Evolutionary conservation across 2,888 invertebrate species (phyloP).

Genomic region (Pristionchus japonicus): DNA sequence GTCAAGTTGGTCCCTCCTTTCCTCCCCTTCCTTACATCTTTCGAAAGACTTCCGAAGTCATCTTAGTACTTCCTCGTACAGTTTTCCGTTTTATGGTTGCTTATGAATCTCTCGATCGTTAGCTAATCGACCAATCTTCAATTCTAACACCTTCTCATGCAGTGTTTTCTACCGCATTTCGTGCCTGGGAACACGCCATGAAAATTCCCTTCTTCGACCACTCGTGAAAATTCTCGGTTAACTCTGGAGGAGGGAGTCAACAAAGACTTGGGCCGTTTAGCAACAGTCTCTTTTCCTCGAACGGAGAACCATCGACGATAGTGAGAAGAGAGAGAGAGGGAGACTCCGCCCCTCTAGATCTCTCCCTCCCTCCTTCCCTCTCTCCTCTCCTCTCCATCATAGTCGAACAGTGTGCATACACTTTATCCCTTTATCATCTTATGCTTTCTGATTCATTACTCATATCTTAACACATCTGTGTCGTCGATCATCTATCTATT

Average conservation of each 20-base stretch:
- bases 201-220: neutral
- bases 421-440: neutral
- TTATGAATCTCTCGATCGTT: no score
- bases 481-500: neutral
- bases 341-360: conserved; percentile 23
- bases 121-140: neutral
- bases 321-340: neutral
- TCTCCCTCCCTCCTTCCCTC: neutral
- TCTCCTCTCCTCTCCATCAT: neutral
- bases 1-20: neutral
- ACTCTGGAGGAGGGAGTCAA: neutral
- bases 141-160: no score
- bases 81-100: no score
- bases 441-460: neutral
- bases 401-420: neutral
- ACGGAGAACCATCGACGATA: neutral
- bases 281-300: neutral
- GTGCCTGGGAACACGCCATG: neutral
- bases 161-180: neutral
- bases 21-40: neutral
- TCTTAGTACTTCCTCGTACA: neutral
- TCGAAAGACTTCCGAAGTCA: neutral
- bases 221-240: neutral
- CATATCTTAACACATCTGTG: neutral
- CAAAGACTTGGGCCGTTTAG: neutral